Conservation (phyloP, 2,113 vertebrate genomes). For the Sminthopsis crassicaudata region DNA sequence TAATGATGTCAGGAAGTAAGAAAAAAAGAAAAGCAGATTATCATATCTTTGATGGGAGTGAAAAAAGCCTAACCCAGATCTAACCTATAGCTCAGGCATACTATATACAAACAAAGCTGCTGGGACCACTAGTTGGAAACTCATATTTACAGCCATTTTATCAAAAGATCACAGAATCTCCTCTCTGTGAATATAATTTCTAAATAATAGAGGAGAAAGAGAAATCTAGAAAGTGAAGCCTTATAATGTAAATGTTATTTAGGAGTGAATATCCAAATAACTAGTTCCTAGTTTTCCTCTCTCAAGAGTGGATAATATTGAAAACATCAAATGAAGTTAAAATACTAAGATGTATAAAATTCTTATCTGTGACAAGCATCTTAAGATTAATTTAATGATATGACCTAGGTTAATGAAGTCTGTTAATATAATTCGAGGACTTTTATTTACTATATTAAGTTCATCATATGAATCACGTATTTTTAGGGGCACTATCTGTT, state of each 20-base stretch:
- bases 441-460: conserved; percentile 66
- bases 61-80: not conserved
- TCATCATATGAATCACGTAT: conserved; percentile 70
- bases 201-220: not conserved
- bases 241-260: not conserved
- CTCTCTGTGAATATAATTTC: not conserved
- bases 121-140: not conserved
- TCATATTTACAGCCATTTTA: conserved; percentile 3
- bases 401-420: conserved; percentile 47
- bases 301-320: not conserved
- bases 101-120: not conserved
- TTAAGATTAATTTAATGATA: conserved; percentile 46
- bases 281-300: not conserved
- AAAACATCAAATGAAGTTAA: conserved; percentile 7
- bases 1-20: not conserved
- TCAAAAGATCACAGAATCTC: conserved; percentile 8
- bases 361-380: conserved; percentile 17
- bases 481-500: conserved; percentile 78
- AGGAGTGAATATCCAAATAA: not conserved
- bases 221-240: not conserved
- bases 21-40: not conserved
- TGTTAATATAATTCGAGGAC: conserved; percentile 67
- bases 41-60: not conserved
- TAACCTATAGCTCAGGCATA: not conserved
- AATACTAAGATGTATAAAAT: conserved; percentile 43